Conservation (phyloP, 2,888 invertebrate genomes). For the Cryptocheilus praepositus region DNA sequence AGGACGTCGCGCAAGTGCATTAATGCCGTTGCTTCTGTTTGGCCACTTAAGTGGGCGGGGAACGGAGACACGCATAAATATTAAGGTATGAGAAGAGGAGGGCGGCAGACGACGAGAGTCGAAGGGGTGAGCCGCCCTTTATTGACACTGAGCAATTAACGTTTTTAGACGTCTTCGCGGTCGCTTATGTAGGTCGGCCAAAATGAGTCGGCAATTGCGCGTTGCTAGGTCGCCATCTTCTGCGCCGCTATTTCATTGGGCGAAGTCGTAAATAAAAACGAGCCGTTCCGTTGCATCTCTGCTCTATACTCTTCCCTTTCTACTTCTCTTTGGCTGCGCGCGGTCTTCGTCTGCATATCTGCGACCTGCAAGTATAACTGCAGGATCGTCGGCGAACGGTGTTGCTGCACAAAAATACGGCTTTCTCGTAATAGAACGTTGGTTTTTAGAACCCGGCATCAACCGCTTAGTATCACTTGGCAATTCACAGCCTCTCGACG, state of each 20-base stretch:
- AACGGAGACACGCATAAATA: not conserved
- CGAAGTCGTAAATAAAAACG: slow-evolving; percentile 42
- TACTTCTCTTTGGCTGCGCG: slow-evolving; percentile 5
- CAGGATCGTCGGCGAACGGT: no score
- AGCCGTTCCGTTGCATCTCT: slow-evolving; percentile 18
- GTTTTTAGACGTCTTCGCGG: slow-evolving; percentile 34
- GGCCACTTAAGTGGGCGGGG: not conserved
- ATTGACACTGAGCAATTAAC: slow-evolving; percentile 50
- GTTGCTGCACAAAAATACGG: no score
- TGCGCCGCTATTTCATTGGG: slow-evolving; percentile 39
- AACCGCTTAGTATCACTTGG: no score
- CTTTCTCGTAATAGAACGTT: no score
- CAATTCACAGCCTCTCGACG: no score
- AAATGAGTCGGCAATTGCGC: slow-evolving; percentile 40
- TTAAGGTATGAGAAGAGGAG: slow-evolving; percentile 34
- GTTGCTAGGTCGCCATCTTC: slow-evolving; percentile 22
- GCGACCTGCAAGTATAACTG: slow-evolving; percentile 25
- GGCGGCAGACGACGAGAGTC: not conserved
- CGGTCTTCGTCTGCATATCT: slow-evolving; percentile 13
- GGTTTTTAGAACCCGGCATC: no score
- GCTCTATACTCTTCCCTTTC: slow-evolving; percentile 11
- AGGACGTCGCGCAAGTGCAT: not conserved
- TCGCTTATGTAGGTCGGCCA: slow-evolving; percentile 38
- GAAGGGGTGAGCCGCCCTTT: slow-evolving; percentile 24
- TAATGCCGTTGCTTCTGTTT: not conserved